Conservation (phyloP, 2,113 vertebrate genomes). For the Phocoena sinus region DNA sequence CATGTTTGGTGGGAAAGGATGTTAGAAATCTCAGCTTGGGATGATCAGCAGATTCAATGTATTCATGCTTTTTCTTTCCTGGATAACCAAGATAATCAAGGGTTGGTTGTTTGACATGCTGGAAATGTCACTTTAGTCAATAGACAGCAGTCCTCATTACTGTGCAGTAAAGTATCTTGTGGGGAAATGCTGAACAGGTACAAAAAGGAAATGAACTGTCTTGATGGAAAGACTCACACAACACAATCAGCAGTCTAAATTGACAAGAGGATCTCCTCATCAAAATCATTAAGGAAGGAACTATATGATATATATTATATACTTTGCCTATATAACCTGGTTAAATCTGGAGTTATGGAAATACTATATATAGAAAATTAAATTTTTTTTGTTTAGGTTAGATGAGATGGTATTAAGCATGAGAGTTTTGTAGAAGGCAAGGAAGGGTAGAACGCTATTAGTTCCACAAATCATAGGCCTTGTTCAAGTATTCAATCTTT, state of each 20-base stretch:
- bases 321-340: background rate
- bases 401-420: background rate
- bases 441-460: background rate
- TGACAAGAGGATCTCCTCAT: background rate
- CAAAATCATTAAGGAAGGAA: slow-evolving; percentile 10
- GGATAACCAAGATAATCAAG: background rate
- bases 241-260: background rate
- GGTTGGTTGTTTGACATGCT: background rate
- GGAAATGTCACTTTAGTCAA: background rate
- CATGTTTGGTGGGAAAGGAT: background rate
- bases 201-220: slow-evolving; percentile 15
- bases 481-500: background rate
- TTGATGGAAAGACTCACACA: background rate
- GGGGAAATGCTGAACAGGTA: background rate
- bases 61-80: background rate
- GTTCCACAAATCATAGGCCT: background rate
- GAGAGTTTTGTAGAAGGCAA: background rate
- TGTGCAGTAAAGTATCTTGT: background rate
- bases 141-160: background rate
- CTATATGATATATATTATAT: background rate
- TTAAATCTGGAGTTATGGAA: background rate
- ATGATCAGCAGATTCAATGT: background rate
- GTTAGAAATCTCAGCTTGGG: background rate
- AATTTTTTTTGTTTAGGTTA: background rate
- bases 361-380: background rate